Base-by-base conservation (phyloP, 2,888 invertebrate species). In the Magallana nippona region DNA sequence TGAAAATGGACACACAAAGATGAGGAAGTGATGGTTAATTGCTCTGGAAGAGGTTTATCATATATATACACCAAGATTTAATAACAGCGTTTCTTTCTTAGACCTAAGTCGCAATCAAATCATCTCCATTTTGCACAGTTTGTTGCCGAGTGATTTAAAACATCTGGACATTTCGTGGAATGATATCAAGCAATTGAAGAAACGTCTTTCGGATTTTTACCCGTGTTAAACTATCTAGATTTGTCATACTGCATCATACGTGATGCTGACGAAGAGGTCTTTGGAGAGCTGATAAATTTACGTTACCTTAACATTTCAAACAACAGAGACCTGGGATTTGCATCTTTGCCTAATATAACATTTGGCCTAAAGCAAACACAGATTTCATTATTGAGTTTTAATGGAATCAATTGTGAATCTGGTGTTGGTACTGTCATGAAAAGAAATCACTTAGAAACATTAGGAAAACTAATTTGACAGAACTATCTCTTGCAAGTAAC, bases 351-450 rank as follows among this genome's bases (percentile, higher is more conserved):
- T 22, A 79, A 83, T n/a, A n/a, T 83, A n/a, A 83, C 79, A 13
- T 55, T 19, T 22, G 55, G 62, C 55, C 15, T 83, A 11, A 78
- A 32, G 79, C 19, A 19, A 15, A 83, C 79, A n/a, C 55, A 32
- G 19, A 83, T 83, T 17, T 19, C 10, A 1, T 60, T 15, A 10
- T 55, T 83, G 22, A 44, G 17, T 55, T 13, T 83, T 2, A 78
- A 83, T 44, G 32, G 60, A 17, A 55, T 83, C 3, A 78, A 79
- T 27, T 83, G 83, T 63, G 62, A 0, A n/a, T 55, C 60, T 44
- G 79, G 79, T 10, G n/a, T 79, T 17, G 79, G 83, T 55, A 83
- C 83, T 62, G 55, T 44, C 15, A 32, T 83, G 10, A 79, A 62
- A 44, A 3, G 55, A n/a, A 19, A 58, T 19, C 79, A 83, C 32